phyloP scores from a whole-genome alignment of 2,888 invertebrate species.

The Euzophera pinguis region DNA sequence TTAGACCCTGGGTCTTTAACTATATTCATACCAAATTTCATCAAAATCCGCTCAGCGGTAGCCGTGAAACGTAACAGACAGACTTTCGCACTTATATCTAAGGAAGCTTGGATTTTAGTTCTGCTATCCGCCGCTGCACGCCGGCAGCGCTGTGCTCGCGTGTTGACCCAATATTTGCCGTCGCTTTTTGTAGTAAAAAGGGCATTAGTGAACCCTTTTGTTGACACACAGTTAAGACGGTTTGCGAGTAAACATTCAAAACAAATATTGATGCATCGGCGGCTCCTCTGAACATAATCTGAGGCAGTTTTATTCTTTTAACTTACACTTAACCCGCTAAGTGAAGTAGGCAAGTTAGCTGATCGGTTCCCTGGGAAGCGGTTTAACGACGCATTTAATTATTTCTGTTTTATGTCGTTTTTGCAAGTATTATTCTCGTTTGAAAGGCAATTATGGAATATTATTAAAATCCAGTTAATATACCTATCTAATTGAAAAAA shows the following conservation, averaged over 20 bases:
- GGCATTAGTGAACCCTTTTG: slow-evolving; percentile 78
- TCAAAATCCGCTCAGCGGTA: too few species aligned
- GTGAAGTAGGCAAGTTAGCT: slow-evolving; percentile 37
- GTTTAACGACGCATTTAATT: slow-evolving; percentile 29
- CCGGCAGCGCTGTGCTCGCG: slow-evolving; percentile 33
- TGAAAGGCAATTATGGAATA: not conserved
- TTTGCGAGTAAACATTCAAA: slow-evolving; percentile 70
- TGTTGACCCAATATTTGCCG: slow-evolving; percentile 60
- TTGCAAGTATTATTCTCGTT: not conserved
- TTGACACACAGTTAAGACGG: slow-evolving; percentile 72
- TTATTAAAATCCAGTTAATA: too few species aligned
- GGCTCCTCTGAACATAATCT: slow-evolving; percentile 72
- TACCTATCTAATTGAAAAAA: too few species aligned
- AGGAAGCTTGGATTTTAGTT: slow-evolving; percentile 14
- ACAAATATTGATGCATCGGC: slow-evolving; percentile 69
- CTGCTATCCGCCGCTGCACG: slow-evolving; percentile 16
- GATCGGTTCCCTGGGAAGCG: slow-evolving; percentile 37
- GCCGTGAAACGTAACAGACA: too few species aligned
- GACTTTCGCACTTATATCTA: too few species aligned
- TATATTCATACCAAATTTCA: too few species aligned
- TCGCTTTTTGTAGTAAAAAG: slow-evolving; percentile 76
- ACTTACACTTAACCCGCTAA: slow-evolving; percentile 40
- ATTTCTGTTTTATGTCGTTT: not conserved
- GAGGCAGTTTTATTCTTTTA: slow-evolving; percentile 40
- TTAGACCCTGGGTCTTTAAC: too few species aligned